A percentile compares a stretch with the other conserved stretches of the same genome.
phyloP scores from a whole-genome alignment of 2,113 vertebrate species.

The Gopherus evgoodei region DNA sequence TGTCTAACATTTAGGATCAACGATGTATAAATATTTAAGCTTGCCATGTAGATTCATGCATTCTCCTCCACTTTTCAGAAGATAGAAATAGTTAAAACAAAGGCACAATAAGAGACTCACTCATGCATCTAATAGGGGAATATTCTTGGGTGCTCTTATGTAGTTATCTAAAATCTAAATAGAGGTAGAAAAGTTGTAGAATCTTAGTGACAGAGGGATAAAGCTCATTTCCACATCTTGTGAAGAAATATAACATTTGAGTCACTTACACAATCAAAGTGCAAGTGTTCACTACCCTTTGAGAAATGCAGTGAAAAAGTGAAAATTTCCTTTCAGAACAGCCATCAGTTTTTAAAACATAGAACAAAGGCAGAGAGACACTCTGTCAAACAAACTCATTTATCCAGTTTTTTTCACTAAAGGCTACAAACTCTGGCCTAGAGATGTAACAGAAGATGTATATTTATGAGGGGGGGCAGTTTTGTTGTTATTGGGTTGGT shows the following conservation, averaged over 20 bases:
- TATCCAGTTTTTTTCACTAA: neutral
- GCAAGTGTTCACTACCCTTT: neutral
- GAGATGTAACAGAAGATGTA: neutral
- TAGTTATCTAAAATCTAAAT: neutral
- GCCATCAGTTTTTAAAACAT: conserved; percentile 14
- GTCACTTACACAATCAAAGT: neutral
- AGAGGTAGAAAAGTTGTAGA: neutral
- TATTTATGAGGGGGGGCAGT: neutral
- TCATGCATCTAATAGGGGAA: neutral
- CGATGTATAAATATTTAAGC: neutral
- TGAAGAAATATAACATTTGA: neutral
- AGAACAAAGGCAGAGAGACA: neutral
- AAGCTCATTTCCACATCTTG: neutral
- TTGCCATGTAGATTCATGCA: neutral
- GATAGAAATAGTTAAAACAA: conserved; percentile 28
- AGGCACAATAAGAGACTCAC: neutral
- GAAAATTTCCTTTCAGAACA: conserved; percentile 29
- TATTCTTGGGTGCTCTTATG: neutral
- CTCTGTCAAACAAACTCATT: neutral
- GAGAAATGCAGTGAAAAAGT: neutral
- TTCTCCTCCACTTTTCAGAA: neutral
- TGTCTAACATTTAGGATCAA: neutral
- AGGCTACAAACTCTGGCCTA: neutral
- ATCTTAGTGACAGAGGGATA: neutral
- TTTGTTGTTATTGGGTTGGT: neutral